Conservation (phyloP, 2,113 vertebrate species). For the Sphaerodactylus townsendi region DNA sequence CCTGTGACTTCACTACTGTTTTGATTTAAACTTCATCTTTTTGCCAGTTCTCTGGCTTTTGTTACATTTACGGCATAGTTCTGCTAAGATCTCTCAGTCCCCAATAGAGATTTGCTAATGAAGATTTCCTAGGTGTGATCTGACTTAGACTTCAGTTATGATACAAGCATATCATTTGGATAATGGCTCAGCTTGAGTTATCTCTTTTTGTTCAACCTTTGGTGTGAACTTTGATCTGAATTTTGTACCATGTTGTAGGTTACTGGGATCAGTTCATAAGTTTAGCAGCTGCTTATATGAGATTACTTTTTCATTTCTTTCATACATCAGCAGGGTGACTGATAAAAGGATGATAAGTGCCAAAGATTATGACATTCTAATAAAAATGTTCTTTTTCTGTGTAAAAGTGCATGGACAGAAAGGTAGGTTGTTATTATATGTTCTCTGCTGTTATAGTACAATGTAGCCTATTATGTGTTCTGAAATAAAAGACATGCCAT, state of each 20-base stretch:
- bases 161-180: neutral
- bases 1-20: neutral
- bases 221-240: neutral
- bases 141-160: neutral
- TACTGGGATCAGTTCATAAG: neutral
- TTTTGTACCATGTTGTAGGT: neutral
- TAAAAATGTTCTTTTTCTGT: neutral
- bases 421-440: neutral
- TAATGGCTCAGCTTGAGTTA: neutral
- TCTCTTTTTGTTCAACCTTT: neutral
- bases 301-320: neutral
- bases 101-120: neutral
- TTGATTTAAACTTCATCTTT: neutral
- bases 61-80: neutral
- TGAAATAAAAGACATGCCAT: no score
- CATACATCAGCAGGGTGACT: neutral
- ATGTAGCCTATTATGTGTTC: no score
- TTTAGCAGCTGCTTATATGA: neutral
- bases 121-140: neutral
- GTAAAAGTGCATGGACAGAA: neutral
- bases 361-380: constrained; percentile 2
- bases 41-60: neutral
- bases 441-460: neutral
- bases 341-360: neutral
- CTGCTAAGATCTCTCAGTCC: neutral